Conservation (phyloP, 2,888 invertebrate species). For the Agonopterix subpropinquella region DNA sequence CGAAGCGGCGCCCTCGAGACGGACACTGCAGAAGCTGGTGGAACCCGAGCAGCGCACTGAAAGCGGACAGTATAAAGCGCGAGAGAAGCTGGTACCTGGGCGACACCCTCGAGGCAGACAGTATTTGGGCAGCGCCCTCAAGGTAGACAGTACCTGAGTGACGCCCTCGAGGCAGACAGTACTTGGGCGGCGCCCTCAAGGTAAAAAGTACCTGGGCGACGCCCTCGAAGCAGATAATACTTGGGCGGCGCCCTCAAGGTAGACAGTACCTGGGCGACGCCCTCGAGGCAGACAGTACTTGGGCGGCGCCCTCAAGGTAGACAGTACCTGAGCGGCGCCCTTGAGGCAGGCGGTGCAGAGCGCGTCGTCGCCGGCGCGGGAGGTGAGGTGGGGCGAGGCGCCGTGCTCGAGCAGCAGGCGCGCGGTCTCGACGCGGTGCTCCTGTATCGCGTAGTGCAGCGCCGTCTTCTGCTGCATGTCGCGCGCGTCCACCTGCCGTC, state of each 20-base stretch:
- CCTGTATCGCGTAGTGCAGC: conserved; percentile 94
- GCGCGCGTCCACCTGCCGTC: conserved; percentile 81
- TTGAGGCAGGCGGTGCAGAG: conserved; percentile 89
- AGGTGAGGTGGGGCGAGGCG: conserved; percentile 85
- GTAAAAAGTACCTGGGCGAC: conserved; percentile 84
- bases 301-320: conserved; percentile 80
- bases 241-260: conserved; percentile 23
- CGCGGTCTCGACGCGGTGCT: conserved; percentile 88
- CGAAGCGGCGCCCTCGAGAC: no score
- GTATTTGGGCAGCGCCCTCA: conserved; percentile 78
- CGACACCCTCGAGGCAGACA: conserved; percentile 83
- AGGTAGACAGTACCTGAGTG: conserved; percentile 81
- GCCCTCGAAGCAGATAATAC: conserved; percentile 85
- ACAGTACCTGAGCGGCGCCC: conserved; percentile 80
- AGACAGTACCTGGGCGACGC: conserved; percentile 75
- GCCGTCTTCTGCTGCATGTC: conserved; percentile 95
- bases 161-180: conserved; percentile 83
- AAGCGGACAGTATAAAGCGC: no score
- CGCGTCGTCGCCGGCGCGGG: conserved; percentile 91
- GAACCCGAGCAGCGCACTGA: no score
- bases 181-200: conserved; percentile 80
- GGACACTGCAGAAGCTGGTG: no score
- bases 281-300: conserved; percentile 83
- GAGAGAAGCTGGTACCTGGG: conserved; percentile 60
- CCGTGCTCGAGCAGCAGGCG: conserved; percentile 86